phyloP scores from a whole-genome alignment of 2,888 invertebrate genomes.

The Oscheius sp. region DNA sequence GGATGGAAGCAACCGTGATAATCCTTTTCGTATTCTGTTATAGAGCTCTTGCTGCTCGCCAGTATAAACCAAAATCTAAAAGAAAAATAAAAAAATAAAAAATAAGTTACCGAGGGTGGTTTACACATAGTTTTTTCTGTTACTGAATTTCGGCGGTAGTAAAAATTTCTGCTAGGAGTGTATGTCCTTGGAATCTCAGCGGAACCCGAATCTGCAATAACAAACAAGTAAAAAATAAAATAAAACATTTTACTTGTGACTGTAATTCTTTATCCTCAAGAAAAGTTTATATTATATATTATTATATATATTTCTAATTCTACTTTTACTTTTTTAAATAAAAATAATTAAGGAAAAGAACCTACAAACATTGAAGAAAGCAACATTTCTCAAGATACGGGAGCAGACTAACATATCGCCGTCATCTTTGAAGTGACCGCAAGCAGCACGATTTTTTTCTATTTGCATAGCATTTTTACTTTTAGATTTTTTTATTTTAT shows the following conservation, averaged over 20 bases:
- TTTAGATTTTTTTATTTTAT: neutral
- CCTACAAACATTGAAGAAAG: neutral
- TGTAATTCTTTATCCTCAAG: neutral
- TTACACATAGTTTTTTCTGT: constrained; percentile 34
- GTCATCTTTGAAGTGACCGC: neutral
- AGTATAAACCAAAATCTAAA: constrained; percentile 63
- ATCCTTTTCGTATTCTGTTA: constrained; percentile 43
- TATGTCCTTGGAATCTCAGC: constrained; percentile 18
- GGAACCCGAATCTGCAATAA: constrained; percentile 17
- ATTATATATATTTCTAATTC: neutral
- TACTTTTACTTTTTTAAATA: neutral
- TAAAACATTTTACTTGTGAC: neutral
- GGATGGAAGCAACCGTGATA: constrained; percentile 53
- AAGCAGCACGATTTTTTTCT: neutral
- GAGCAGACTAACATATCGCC: neutral
- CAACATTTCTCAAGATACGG: constrained; percentile 1
- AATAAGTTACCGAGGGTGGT: constrained; percentile 49
- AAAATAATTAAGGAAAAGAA: neutral
- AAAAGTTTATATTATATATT: neutral
- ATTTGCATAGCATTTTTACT: neutral
- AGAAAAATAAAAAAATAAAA: neutral
- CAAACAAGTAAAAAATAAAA: neutral
- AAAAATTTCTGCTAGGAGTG: constrained; percentile 24
- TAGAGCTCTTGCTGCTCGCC: constrained; percentile 55
- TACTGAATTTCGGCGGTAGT: constrained; percentile 11